Evolutionary conservation across 1,140 invertebrate genomes (phyloP), one percentile per base, ranked within the genome.

Genomic region (Aporrectodea caliginosa): DNA sequence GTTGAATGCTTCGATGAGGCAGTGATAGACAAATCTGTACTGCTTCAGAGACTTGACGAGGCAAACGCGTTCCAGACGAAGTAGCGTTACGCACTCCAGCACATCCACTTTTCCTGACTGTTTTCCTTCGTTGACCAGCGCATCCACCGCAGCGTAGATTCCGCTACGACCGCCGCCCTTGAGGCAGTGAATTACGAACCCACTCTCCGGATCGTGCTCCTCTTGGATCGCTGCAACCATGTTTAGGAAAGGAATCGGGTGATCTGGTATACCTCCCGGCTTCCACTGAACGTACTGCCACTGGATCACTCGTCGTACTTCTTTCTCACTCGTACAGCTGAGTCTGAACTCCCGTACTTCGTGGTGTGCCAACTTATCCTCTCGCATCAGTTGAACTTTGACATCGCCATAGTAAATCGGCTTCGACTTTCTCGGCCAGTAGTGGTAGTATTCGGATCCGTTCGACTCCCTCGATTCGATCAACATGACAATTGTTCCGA

Each of bases 21-120:
- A 58, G 43, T 58, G 43, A 58, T 72, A 72, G 6, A 72, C 2
- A n/a, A 72, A 72, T 2, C 32, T 2, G 31, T 72, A 72, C 32
- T 72, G 70, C 70, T 72, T 72, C n/a, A 72, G n/a, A 14, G n/a
- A 29, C 32, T 72, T 72, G 70, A 72, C 70, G n/a, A 72, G 70
- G 6, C 27, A 2, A 14, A 32, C n/a, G n/a, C 70, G 70, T 27
- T 72, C 70, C 70, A 72, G 70, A 12, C 70, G 70, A 14, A 72
- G 31, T 14, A 72, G n/a, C 6, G 70, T 72, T n/a, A 72, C 70
- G 31, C 70, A 72, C 32, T 27, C 32, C 6, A 72, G 6, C n/a
- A 72, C 70, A 27, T 72, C 70, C 32, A 72, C 70, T 27, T 6
- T 27, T 14, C 70, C 70, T 2, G 70, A 12, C 70, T 14, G 31